Base-by-base conservation (phyloP, 2,797 vertebrate genomes). In the Nannoperca obscura region DNA sequence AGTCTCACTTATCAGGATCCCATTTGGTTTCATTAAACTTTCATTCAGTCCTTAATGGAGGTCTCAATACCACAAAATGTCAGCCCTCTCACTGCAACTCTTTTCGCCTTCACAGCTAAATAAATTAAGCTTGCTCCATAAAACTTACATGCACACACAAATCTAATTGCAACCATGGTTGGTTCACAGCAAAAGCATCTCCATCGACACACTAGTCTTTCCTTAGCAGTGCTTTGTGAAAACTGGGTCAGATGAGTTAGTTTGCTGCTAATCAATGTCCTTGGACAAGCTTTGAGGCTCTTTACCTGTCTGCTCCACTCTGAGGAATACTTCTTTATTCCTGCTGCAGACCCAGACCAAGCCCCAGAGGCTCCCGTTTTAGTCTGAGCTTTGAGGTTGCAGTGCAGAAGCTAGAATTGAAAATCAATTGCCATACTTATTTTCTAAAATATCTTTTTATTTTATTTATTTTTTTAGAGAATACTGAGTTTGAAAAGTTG, bases 221-320 rank as follows among this genome's bases (percentile, higher is more conserved):
- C 53, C 52, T 68, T 9, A 20, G 50, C 46, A 22, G 42, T 17
- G 7, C 57, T 79, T 69, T 73, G 78, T 73, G 60, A 76, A 85
- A 92, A 81, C 61, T 88, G 62, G 88, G 82, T 87, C 87, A 90
- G 67, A 84, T 27, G 30, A 74, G 58, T 81, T 86, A 81, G 72
- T 91, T 84, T 86, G 69, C 59, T 60, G 68, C 78, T 85, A 84
- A 92, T 90, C 87, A 64, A 84, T 83, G 82, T 80, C 46, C 19
- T 76, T 78, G 70, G 68, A 71, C 40, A 74, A 36, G 71, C 87
- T 86, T 44, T 68, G 62, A 55, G 52, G 60, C 68, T 71, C 71
- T 83, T 86, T 74, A 85, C 74, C 76, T 66, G 80, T 82, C 76
- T 78, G 58, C 85, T 90, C 74, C 82, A 74, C 76, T 81, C 79